Conservation (phyloP, 2,797 vertebrate genomes). For the Cichlasoma orientale region DNA sequence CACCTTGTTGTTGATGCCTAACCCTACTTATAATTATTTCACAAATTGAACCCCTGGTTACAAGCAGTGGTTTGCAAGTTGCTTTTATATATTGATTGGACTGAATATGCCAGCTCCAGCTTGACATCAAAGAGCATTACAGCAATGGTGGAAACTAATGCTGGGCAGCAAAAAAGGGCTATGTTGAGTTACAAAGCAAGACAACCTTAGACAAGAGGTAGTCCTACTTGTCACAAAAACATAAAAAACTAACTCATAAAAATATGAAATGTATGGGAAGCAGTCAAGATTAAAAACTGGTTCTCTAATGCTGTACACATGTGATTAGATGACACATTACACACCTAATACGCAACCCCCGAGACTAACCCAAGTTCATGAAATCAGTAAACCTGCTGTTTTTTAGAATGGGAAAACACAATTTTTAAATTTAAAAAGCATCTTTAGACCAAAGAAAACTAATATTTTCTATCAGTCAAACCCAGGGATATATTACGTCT, state of each 20-base stretch:
- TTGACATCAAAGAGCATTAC: not conserved
- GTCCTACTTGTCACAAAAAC: not conserved
- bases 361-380: not conserved
- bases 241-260: not conserved
- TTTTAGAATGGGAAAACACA: not conserved
- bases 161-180: not conserved
- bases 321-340: not conserved
- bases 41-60: not conserved
- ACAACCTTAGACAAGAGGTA: not conserved
- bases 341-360: accelerated
- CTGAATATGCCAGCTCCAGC: not conserved
- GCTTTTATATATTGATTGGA: not conserved
- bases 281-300: not conserved
- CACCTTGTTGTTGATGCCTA: not conserved
- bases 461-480: not conserved
- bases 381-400: not conserved
- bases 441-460: conserved; percentile 1
- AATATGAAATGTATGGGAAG: not conserved
- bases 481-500: not conserved
- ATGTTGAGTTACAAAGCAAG: not conserved
- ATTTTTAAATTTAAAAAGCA: not conserved
- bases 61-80: not conserved
- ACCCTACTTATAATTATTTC: not conserved
- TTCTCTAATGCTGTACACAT: not conserved
- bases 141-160: not conserved